These are phyloP conservation scores for Tricholaema leucomelas DNA, from an alignment of 2,113 vertebrate species.

Conservation along the genomic window DNA sequence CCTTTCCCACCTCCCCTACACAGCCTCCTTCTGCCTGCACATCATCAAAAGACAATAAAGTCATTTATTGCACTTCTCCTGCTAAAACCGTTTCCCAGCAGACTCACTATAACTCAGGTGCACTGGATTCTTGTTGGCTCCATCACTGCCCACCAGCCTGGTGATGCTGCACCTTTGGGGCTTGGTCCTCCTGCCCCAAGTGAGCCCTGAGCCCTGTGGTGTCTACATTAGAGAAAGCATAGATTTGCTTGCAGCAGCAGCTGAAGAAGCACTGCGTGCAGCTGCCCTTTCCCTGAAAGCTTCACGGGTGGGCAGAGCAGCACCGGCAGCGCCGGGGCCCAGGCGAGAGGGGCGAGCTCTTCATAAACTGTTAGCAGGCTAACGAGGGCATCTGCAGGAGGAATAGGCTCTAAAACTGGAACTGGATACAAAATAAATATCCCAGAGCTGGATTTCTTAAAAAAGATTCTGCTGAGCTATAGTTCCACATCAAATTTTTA, in stretches of 20 bases:
- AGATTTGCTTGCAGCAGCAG: neutral
- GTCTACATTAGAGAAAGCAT: neutral
- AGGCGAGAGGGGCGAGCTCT: neutral
- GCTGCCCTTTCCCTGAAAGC: neutral
- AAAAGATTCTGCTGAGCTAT: conserved; percentile 77
- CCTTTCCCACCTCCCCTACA: neutral
- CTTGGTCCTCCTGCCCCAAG: fast-evolving
- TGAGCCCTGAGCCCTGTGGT: neutral
- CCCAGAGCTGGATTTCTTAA: conserved; percentile 70
- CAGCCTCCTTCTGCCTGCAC: neutral
- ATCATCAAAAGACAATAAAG: conserved; percentile 15
- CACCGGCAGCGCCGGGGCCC: neutral
- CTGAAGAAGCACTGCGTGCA: neutral
- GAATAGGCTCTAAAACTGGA: conserved; percentile 49
- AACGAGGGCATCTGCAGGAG: conserved; percentile 58
- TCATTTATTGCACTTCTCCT: neutral
- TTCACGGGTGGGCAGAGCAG: neutral
- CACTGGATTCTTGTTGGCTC: neutral
- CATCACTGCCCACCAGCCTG: neutral
- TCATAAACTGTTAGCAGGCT: neutral
- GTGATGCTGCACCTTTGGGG: neutral
- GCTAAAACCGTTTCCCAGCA: neutral
- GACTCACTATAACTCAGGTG: neutral
- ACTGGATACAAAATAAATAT: conserved; percentile 62
- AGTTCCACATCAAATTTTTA: conserved; percentile 78